Conservation (phyloP, 2,797 vertebrate genomes). For the Miichthys miiuy region DNA sequence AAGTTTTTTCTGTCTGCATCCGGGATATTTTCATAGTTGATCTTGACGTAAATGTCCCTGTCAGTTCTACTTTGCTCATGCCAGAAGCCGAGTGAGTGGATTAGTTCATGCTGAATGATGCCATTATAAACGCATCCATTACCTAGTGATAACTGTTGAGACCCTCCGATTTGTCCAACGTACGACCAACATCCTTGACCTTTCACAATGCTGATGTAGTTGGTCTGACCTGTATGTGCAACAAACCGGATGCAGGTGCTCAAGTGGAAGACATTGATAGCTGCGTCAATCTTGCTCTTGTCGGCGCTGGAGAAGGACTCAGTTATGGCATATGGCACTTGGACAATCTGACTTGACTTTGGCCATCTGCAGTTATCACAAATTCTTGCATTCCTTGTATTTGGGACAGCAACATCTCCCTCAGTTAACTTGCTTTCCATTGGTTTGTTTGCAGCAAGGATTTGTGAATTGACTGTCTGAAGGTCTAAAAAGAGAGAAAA, state of each 20-base stretch:
- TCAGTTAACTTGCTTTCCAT: not conserved
- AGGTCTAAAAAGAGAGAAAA: slow-evolving; percentile 3
- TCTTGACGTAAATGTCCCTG: slow-evolving; percentile 17
- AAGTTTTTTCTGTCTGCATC: accelerated
- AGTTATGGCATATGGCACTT: too few relatives aligned
- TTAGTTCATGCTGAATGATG: slow-evolving; percentile 38
- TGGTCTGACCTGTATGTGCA: too few relatives aligned
- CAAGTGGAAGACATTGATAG: too few relatives aligned
- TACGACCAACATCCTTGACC: too few relatives aligned
- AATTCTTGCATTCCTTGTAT: too few relatives aligned
- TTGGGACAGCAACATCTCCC: not conserved
- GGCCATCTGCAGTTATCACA: too few relatives aligned
- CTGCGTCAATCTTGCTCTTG: too few relatives aligned
- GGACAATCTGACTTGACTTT: too few relatives aligned
- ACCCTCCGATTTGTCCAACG: accelerated
- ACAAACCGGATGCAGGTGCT: too few relatives aligned
- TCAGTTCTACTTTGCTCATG: slow-evolving; percentile 39
- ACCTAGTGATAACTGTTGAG: slow-evolving; percentile 3
- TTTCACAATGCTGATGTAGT: too few relatives aligned
- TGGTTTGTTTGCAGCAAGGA: not conserved
- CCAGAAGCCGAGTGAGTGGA: slow-evolving; percentile 28
- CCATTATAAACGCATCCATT: not conserved
- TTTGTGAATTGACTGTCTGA: not conserved
- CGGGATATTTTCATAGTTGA: slow-evolving; percentile 1
- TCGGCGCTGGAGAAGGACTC: too few relatives aligned